Base-by-base conservation (phyloP, 2,888 invertebrate genomes). In the Drosophila anomelani region DNA sequence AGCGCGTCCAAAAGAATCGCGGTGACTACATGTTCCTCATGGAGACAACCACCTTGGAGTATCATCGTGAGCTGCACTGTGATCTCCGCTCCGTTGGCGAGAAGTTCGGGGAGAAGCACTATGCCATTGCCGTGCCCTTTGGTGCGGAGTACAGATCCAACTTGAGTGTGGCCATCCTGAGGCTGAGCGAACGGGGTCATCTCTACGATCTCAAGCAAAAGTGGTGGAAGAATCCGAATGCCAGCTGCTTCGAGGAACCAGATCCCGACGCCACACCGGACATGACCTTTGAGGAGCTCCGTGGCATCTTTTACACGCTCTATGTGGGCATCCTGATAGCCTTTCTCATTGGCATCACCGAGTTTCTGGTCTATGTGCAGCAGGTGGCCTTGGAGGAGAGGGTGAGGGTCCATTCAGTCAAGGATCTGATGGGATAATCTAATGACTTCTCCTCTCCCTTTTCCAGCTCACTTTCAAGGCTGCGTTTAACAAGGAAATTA, bases 1-100 rank as follows among this genome's bases (percentile, higher is more conserved):
- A 96, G 17, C 94, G 97, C 32, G 98, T 98, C 0, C 85, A 94
- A 29, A 94, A 94, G 88, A 95, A 94, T 60, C 95, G 95, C 84
- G 95, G 95, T 7, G 95, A 94, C 75, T 99, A 97, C 91, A 99
- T 98, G 43, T 99, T 97, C 91, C 95, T 99, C 75, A 98, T 99
- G 97, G 99, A 99, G 93, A 98, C 98, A 32, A 96, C 98, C 0
- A 96, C 96, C 23, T 96, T 99, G 78, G 98, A 99, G 93, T 99
- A 98, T 92, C 95, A 95, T 82, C 95, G 95, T 70, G 96, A 96
- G 91, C 94, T 96, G 80, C 94, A 96, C 89, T 98, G 98, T 91
- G 95, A 96, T 69, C 94, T 98, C 76, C 96, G 94, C 67, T 95
- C 95, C 93, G 94, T 97, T 36, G 97, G 98, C 0, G 94, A 95